Conservation (phyloP, 2,797 vertebrate genomes). For the Scleropages formosus region DNA sequence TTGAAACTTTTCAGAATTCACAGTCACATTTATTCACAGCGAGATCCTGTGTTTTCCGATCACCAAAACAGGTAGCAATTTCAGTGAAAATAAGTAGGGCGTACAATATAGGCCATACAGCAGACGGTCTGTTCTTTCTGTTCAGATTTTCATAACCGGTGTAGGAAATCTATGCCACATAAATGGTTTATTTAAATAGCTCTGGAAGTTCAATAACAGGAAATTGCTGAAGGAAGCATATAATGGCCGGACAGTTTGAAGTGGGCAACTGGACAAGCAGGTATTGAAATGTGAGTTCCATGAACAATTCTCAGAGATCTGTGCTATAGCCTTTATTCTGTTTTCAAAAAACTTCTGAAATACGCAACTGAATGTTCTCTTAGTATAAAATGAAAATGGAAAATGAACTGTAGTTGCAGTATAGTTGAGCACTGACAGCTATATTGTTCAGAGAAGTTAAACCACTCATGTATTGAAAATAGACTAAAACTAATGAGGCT, state of each 20-base stretch:
- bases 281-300: conserved; percentile 68
- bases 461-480: background rate
- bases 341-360: conserved; percentile 40
- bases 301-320: conserved; percentile 54
- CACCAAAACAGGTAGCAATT: conserved; percentile 40
- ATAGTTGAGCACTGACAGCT: background rate
- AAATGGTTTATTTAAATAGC: conserved; percentile 59
- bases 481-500: background rate
- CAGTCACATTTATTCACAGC: conserved; percentile 44
- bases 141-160: conserved; percentile 58
- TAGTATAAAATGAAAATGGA: background rate
- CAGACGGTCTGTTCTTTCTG: conserved; percentile 54
- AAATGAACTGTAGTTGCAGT: background rate
- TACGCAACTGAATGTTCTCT: conserved; percentile 12
- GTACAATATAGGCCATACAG: conserved; percentile 49
- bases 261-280: conserved; percentile 62
- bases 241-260: conserved; percentile 64
- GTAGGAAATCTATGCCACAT: conserved; percentile 53
- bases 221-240: conserved; percentile 64
- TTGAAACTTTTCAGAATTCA: conserved; percentile 43
- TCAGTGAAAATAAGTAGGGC: conserved; percentile 48
- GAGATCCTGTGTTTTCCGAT: conserved; percentile 47
- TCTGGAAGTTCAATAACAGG: conserved; percentile 58
- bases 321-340: conserved; percentile 53
- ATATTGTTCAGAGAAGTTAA: background rate